A percentile compares a stretch with the other conserved stretches of the same genome.
Evolutionary conservation across 2,888 invertebrate species (phyloP).

Genomic region (Cotesia congregata): DNA sequence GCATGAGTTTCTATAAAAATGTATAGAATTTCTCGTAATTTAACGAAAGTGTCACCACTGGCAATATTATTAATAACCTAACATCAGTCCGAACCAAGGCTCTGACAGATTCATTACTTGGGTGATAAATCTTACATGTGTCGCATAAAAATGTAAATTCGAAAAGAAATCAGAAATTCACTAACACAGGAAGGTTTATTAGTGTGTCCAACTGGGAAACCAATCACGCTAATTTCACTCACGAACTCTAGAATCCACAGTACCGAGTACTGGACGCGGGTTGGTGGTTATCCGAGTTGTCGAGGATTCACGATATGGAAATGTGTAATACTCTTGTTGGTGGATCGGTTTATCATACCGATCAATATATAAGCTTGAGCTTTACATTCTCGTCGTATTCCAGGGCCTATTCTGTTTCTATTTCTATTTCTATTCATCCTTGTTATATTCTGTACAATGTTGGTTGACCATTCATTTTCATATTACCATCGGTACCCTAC

Average conservation of each 20-base stretch:
- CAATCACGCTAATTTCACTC: constrained; percentile 17
- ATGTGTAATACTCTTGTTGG: constrained; percentile 14
- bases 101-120: neutral
- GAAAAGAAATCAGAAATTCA: neutral
- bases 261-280: neutral
- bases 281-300: constrained; percentile 11
- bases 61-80: no score
- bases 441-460: neutral
- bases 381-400: neutral
- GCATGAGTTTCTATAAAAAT: neutral
- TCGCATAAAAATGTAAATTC: neutral
- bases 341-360: constrained; percentile 4
- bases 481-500: neutral
- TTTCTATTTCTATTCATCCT: neutral
- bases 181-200: neutral
- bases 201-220: neutral
- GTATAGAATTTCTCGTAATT: neutral
- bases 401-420: neutral
- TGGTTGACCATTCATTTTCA: constrained; percentile 16
- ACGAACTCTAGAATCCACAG: neutral
- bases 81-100: neutral
- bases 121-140: neutral
- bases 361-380: neutral
- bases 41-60: neutral
- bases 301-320: constrained; percentile 19